phyloP scores from a whole-genome alignment of 2,888 invertebrate genomes.

The Loripinus fragilis region DNA sequence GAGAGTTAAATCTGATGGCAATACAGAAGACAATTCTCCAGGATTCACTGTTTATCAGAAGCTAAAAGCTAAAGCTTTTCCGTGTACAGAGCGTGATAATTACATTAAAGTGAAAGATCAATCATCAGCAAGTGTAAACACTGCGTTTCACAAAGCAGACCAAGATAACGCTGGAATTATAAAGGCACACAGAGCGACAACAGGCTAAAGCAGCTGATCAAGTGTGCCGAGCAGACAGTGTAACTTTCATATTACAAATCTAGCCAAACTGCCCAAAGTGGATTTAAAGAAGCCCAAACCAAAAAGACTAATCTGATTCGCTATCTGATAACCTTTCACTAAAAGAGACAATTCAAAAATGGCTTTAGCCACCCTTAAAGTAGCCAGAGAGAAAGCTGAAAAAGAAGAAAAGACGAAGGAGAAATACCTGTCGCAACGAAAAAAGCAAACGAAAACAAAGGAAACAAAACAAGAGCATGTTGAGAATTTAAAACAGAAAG shows the following conservation, averaged over 20 bases:
- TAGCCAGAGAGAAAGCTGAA: slow-evolving; percentile 13
- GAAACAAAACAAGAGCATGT: no score
- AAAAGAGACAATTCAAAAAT: slow-evolving; percentile 22
- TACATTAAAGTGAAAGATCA: neutral
- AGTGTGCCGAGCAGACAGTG: neutral
- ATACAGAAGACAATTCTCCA: slow-evolving; percentile 21
- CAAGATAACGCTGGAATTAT: no score
- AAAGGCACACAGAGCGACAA: no score
- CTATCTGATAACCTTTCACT: slow-evolving; percentile 26
- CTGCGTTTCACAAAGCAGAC: slow-evolving; percentile 1
- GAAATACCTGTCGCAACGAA: slow-evolving; percentile 1
- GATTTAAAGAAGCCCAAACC: neutral
- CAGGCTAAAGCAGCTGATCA: no score
- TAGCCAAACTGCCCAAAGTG: neutral
- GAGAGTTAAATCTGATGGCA: slow-evolving; percentile 18
- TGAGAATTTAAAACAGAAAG: no score
- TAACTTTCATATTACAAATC: neutral
- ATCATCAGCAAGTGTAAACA: neutral
- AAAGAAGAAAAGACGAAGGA: slow-evolving; percentile 14
- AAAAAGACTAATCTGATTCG: neutral
- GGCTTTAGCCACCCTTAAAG: slow-evolving; percentile 19
- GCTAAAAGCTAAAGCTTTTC: neutral
- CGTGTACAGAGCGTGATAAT: neutral
- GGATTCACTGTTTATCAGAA: slow-evolving; percentile 26
- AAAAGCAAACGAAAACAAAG: no score